These are phyloP conservation scores for Coluber constrictor DNA, from an alignment of 2,797 vertebrate species.

Conservation along the genomic window DNA sequence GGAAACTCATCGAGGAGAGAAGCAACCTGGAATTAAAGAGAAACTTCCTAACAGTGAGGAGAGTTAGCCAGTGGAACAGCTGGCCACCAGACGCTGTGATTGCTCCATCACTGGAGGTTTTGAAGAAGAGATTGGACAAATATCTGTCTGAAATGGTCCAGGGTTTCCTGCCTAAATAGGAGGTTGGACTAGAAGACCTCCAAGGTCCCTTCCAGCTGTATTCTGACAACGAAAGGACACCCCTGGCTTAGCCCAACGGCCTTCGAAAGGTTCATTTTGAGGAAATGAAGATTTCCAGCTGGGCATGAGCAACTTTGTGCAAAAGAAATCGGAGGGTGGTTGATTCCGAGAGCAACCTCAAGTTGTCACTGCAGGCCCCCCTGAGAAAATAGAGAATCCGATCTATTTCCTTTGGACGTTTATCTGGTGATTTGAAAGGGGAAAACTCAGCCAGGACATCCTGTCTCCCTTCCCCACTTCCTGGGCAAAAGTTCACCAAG, in stretches of 20 bases:
- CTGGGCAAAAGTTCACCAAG: not conserved
- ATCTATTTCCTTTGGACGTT: slow-evolving; percentile 93
- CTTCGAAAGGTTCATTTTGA: not conserved
- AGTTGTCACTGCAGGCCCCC: slow-evolving; percentile 76
- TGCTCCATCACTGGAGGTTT: not conserved
- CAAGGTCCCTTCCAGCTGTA: not conserved
- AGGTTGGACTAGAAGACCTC: not conserved
- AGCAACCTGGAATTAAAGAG: not conserved
- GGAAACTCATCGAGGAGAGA: not conserved
- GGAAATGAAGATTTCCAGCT: not conserved
- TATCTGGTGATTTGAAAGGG: slow-evolving; percentile 89
- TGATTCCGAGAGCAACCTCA: not conserved
- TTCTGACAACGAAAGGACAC: not conserved
- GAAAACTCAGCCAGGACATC: not conserved
- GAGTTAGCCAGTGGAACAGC: not conserved
- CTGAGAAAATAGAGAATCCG: slow-evolving; percentile 90
- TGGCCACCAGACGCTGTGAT: not conserved
- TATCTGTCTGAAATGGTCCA: not conserved
- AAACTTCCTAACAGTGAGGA: not conserved
- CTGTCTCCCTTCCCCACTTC: not conserved
- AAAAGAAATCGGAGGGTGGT: fast-evolving
- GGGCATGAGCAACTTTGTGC: not conserved
- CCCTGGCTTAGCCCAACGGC: not conserved
- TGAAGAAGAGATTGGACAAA: not conserved
- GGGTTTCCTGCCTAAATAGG: too few species aligned